Percentiles rank a stretch among this genome's conserved stretches.
Evolutionary conservation across 2,113 vertebrate genomes (phyloP).

Genomic region (Centropus unirufus): DNA sequence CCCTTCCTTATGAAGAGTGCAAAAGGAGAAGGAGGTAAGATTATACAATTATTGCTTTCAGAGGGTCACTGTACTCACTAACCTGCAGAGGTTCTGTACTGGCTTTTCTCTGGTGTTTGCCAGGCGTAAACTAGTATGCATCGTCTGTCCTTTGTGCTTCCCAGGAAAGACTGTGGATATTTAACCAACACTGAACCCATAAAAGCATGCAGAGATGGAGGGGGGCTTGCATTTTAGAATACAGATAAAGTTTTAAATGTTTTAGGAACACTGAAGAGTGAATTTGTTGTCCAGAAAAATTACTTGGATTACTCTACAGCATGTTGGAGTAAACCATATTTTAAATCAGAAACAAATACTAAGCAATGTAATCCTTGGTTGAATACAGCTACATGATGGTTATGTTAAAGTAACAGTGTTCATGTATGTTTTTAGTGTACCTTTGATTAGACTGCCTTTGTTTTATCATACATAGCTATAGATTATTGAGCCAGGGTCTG

Average conservation of each 20-base stretch:
- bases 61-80: background rate
- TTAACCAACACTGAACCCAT: background rate
- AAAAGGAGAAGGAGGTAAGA: constrained; percentile 87
- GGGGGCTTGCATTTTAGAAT: background rate
- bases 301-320: background rate
- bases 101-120: background rate
- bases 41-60: background rate
- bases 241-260: background rate
- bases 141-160: background rate
- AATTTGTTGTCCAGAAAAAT: background rate
- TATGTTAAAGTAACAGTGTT: background rate
- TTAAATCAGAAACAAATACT: background rate
- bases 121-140: background rate
- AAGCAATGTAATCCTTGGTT: background rate
- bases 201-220: background rate
- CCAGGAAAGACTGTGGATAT: background rate
- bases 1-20: constrained; percentile 90
- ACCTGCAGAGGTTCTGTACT: background rate
- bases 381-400: background rate
- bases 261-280: background rate
- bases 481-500: background rate
- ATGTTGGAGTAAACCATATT: background rate
- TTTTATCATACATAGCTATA: background rate
- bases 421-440: background rate
- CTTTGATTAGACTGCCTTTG: background rate